phyloP scores from a whole-genome alignment of 2,113 vertebrate genomes.

The Boleophthalmus pectinirostris region DNA sequence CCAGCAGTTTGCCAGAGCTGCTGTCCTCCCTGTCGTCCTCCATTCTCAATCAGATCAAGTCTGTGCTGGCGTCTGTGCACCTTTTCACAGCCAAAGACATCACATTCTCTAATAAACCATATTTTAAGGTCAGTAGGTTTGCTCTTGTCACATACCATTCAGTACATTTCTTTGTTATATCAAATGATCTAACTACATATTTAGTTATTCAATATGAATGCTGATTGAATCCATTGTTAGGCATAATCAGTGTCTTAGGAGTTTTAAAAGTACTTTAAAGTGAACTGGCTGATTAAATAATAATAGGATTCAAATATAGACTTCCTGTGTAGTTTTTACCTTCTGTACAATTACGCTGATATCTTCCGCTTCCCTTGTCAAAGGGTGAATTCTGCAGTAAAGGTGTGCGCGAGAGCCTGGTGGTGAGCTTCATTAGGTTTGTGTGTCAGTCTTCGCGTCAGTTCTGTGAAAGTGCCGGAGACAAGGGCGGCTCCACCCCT shows the following conservation, averaged over 20 bases:
- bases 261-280: background rate
- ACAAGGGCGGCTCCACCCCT: constrained; percentile 87
- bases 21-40: constrained; percentile 84
- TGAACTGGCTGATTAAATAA: background rate
- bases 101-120: constrained; percentile 94
- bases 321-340: background rate
- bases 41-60: constrained; percentile 92
- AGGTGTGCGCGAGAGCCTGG: constrained; percentile 91
- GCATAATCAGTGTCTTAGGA: background rate
- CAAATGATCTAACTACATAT: background rate
- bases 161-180: background rate
- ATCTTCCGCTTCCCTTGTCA: background rate
- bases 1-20: constrained; percentile 85
- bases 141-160: background rate
- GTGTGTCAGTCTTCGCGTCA: constrained; percentile 89
- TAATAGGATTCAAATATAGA: background rate
- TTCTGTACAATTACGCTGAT: background rate
- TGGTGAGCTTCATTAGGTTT: constrained; percentile 92
- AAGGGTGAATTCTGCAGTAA: constrained; percentile 95
- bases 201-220: background rate
- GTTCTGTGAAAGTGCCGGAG: constrained; percentile 87
- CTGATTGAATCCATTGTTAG: constrained; percentile 3
- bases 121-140: constrained; percentile 86
- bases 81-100: constrained; percentile 96
- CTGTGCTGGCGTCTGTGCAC: constrained; percentile 90